Percentiles rank a stretch among this genome's conserved stretches.
These are phyloP conservation scores for Tichodroma muraria DNA, from an alignment of 2,113 vertebrate species.

Conservation along the genomic window DNA sequence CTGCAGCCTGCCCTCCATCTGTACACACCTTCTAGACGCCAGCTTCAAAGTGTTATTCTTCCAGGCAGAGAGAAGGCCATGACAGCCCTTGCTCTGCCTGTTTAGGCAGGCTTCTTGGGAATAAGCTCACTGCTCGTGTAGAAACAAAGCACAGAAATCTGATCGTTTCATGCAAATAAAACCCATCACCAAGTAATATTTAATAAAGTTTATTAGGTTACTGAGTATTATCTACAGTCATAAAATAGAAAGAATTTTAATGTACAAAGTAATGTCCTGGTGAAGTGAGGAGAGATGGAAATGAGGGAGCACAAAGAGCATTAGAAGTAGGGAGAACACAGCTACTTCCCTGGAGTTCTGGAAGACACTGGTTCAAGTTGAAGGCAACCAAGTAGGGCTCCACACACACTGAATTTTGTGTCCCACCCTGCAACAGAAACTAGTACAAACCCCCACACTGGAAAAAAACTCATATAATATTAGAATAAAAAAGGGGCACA, in stretches of 20 bases:
- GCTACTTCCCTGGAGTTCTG: neutral
- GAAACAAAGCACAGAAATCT: neutral
- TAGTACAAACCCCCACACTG: neutral
- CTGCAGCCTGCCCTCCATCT: neutral
- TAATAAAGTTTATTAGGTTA: conserved; percentile 91
- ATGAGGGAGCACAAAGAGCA: neutral
- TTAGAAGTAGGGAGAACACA: conserved; percentile 1
- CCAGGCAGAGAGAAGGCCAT: neutral
- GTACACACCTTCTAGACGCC: neutral
- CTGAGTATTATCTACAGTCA: conserved; percentile 83
- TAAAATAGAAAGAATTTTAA: conserved; percentile 78
- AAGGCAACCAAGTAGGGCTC: conserved; percentile 18
- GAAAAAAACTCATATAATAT: neutral
- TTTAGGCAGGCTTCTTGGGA: neutral
- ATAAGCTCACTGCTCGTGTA: neutral
- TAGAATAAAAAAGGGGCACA: conserved; percentile 44
- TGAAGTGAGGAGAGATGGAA: neutral
- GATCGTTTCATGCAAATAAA: neutral
- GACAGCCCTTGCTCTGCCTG: neutral
- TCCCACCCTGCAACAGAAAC: conserved; percentile 3
- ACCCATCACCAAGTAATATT: conserved; percentile 23
- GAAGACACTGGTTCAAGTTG: conserved; percentile 24
- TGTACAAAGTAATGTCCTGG: conserved; percentile 69
- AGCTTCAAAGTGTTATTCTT: neutral
- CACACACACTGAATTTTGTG: neutral